These are phyloP conservation scores for Spatula clypeata DNA, from an alignment of 2,797 vertebrate species.

Conservation along the genomic window DNA sequence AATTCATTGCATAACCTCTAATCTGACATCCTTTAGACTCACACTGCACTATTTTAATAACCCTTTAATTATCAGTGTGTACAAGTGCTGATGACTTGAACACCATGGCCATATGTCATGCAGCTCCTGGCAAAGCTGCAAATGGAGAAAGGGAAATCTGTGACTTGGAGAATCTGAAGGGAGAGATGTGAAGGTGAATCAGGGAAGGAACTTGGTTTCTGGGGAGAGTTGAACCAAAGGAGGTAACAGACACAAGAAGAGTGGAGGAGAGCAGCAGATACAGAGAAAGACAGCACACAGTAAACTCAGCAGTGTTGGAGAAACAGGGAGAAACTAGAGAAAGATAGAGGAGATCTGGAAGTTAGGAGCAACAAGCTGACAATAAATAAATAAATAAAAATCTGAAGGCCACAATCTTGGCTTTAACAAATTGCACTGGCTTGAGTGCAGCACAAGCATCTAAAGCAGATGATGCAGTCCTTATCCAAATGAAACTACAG, in stretches of 20 bases:
- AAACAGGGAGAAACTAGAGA: background rate
- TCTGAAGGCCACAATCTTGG: background rate
- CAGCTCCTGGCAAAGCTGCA: background rate
- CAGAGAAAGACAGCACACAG: background rate
- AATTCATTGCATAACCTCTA: background rate
- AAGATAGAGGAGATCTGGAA: fast-evolving
- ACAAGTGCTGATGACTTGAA: background rate
- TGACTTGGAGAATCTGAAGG: background rate
- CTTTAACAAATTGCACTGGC: fast-evolving
- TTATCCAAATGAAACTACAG: background rate
- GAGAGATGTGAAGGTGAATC: background rate
- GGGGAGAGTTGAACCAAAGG: background rate
- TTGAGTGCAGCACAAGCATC: background rate
- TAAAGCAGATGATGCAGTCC: background rate
- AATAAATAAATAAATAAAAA: background rate
- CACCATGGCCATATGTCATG: fast-evolving
- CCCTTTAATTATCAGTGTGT: background rate
- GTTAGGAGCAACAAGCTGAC: background rate
- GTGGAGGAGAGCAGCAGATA: fast-evolving
- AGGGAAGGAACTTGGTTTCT: background rate
- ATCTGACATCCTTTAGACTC: background rate
- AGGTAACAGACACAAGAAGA: fast-evolving
- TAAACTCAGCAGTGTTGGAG: background rate
- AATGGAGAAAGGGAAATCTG: background rate
- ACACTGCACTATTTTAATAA: background rate